Evolutionary conservation across 2,797 vertebrate genomes (phyloP), one percentile per base, ranked within the genome.

Genomic region (Danio jaintianensis): DNA sequence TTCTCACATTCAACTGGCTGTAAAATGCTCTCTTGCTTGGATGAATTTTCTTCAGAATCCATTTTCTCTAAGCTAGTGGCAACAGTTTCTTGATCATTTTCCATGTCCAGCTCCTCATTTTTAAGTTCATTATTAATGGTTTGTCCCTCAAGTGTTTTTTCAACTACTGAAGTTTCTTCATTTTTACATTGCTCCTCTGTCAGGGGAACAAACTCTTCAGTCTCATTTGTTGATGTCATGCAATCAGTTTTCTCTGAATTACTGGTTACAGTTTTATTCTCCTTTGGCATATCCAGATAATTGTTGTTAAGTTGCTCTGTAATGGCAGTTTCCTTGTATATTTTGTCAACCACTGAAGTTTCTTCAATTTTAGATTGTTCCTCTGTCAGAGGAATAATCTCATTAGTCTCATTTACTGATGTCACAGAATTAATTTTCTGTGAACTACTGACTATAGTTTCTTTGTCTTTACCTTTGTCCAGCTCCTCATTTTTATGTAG

Each of bases 11-110:
- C n/a, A 52, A 29, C n/a, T 43, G 7, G 12, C 10, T 80, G 42
- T 42, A 7, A 18, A 47, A 40, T 50, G 0, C 20, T 82, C 5
- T 88, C 78, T 59, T 78, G 79, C 13, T 89, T 83, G 22, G 22
- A 43, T 62, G 75, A 2, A 81, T 84, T 53, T 80, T 62, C 73
- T 45, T 42, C 15, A 8, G 2, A 78, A 52, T 71, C 45, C 12
- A 4, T 47, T 68, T 43, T 58, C 8, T 86, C 84, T 79, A 47
- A 43, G 8, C 29, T 13, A 11, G 67, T 79, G 29, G 29, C 50
- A 85, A 29, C 9, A 62, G 9, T n/a, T 68, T 83, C 78, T 75
- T 72, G 59, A 8, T 67, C 9, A 56, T 10, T 50, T 22, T 68
- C 53, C 10, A 15, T 5, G 3, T 75, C 8, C 16, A 72, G 16